A percentile compares a stretch with the other conserved stretches of the same genome.
Conservation (phyloP, 35 echinoderm and acorn worm species). For the Anneissia japonica region DNA sequence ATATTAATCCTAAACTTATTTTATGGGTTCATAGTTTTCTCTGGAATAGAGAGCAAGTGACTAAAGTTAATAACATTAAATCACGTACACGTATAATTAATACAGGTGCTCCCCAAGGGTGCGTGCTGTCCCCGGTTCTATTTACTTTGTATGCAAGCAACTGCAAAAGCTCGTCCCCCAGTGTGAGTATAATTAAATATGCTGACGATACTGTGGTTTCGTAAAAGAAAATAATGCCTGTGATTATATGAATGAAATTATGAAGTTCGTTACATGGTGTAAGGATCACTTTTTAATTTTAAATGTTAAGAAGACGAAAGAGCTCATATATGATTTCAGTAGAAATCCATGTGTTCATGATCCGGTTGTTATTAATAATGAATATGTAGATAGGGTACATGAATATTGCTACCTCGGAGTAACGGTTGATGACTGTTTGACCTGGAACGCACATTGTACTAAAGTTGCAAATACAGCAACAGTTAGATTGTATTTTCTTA, state of each 20-base stretch:
- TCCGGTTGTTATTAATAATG: not conserved
- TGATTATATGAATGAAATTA: not conserved
- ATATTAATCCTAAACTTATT: not conserved
- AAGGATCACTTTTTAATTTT: not conserved
- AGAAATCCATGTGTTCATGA: not conserved
- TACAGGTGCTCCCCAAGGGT: constrained; percentile 23
- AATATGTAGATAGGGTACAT: constrained; percentile 9
- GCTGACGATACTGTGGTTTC: not conserved
- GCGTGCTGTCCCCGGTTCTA: constrained; percentile 5
- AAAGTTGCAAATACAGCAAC: too few species aligned
- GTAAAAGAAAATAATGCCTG: not conserved
- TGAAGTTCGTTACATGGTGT: constrained; percentile 17
- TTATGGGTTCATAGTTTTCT: not conserved
- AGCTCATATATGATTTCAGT: constrained; percentile 31
- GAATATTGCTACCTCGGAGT: too few species aligned
- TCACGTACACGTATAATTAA: not conserved
- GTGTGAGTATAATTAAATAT: constrained; percentile 26
- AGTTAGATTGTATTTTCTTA: too few species aligned
- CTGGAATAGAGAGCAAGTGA: not conserved
- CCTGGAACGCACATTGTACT: too few species aligned
- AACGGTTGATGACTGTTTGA: too few species aligned
- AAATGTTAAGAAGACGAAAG: constrained; percentile 18
- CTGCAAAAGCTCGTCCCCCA: not conserved
- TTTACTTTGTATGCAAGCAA: constrained; percentile 20
- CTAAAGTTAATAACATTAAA: not conserved